These are phyloP conservation scores for Prunella fulvescens DNA, from an alignment of 2,113 vertebrate genomes.

Conservation along the genomic window DNA sequence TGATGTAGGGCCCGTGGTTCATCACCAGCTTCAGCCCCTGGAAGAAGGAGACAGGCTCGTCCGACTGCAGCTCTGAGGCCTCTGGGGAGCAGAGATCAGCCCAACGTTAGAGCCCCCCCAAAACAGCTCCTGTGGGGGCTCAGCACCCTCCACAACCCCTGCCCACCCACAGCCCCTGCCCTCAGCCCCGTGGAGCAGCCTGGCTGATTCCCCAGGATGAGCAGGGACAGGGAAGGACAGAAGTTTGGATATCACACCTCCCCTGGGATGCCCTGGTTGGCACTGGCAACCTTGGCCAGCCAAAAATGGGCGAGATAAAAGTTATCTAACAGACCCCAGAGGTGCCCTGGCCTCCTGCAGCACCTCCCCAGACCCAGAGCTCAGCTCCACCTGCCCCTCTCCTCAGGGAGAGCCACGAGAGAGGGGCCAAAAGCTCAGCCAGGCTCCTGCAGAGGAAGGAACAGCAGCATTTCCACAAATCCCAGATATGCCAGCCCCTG, in stretches of 20 bases:
- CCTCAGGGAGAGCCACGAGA: rapidly evolving
- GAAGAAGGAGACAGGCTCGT: conserved; percentile 76
- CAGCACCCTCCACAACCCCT: background rate
- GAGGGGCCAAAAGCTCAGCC: background rate
- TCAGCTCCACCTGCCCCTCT: background rate
- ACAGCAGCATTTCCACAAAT: rapidly evolving
- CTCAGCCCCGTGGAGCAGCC: background rate
- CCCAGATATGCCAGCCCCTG: rapidly evolving
- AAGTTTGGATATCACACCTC: background rate
- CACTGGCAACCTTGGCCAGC: background rate
- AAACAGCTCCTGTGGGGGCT: background rate
- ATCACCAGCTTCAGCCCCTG: conserved; percentile 85
- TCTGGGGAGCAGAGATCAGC: conserved; percentile 67
- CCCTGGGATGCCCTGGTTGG: background rate
- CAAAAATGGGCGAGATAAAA: background rate
- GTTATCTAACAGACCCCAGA: background rate
- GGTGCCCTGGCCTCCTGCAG: background rate
- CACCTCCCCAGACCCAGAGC: background rate
- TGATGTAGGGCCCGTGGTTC: conserved; percentile 86
- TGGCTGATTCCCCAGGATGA: background rate
- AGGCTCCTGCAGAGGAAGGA: background rate
- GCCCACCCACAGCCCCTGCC: background rate
- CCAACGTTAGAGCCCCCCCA: background rate
- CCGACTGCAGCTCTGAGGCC: conserved; percentile 54
- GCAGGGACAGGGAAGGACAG: background rate